Base-by-base conservation (phyloP, 2,797 vertebrate species). In the Zenarchopterus dispar region DNA sequence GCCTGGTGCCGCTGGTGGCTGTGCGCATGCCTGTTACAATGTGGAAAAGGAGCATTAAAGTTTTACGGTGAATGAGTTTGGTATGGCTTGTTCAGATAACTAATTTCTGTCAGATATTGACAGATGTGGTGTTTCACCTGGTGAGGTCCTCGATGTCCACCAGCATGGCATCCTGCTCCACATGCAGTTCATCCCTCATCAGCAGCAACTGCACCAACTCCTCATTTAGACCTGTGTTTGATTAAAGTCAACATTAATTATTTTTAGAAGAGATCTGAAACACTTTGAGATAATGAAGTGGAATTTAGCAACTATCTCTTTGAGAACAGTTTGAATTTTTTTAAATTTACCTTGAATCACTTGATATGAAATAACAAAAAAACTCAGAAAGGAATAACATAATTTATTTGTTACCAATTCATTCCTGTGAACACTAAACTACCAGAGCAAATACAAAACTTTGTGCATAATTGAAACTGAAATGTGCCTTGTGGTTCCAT, bases 71-170 rank as follows among this genome's bases (percentile, higher is more conserved):
- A 73, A 19, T 13, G 9, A 10, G 18, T 48, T 41, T 16, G 63
- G 23, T 47, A n/a, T 0, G 15, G 5, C 7, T 10, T 39, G 22
- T 26, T 11, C 19, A 49, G 11, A 18, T 18, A 26, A 15, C 10
- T 11, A 6, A 17, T 46, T 19, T 19, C 15, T 45, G 52, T 15
- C 8, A 13, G 3, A 41, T 39, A 16, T 23, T 2, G 28, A 19
- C 17, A 43, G 5, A 21, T 9, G 15, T 2, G 2, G 16, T 1
- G 24, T 11, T 52, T 88, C 43, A 98, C 97, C 97, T 97, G 90
- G 97, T 99, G 83, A 98, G 91, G 69, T 99, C 97, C 75, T 99
- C 97, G 13, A 99, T 96, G 88, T 99, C 96, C 86, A 99, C 97
- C 89, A 98, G 90, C 97, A 99, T 99, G 72, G 97, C 97, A 0